Evolutionary conservation across 2,797 vertebrate species (phyloP).

Genomic region (Rhadinocentrus ornatus): DNA sequence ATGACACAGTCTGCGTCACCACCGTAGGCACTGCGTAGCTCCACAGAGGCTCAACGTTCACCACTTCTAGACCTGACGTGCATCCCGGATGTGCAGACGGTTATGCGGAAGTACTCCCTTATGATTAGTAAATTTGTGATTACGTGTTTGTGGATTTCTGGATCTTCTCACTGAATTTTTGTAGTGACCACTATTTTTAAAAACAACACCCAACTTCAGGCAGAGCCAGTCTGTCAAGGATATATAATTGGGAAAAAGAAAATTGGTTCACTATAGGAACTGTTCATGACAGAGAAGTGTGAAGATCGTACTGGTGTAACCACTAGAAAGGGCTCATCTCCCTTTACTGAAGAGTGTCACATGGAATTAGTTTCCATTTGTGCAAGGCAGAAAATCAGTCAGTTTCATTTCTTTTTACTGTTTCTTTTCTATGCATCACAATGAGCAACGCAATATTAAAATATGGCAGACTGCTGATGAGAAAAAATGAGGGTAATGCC

Average conservation of each 20-base stretch:
- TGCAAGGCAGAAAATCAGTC: conserved; percentile 73
- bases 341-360: conserved; percentile 57
- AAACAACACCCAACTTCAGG: conserved; percentile 27
- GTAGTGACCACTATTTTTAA: conserved; percentile 32
- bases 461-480: conserved; percentile 65
- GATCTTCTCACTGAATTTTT: too few species aligned
- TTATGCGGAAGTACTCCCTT: too few species aligned
- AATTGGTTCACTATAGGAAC: conserved; percentile 18
- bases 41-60: too few species aligned
- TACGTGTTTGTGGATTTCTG: conserved; percentile 46
- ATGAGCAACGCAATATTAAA: conserved; percentile 73
- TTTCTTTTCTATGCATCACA: conserved; percentile 72
- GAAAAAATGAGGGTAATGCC: conserved; percentile 58
- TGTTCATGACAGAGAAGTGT: conserved; percentile 35
- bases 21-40: too few species aligned
- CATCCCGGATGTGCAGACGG: too few species aligned
- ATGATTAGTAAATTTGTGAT: too few species aligned
- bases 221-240: conserved; percentile 17
- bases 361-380: conserved; percentile 77
- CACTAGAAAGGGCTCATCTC: conserved; percentile 44
- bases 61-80: too few species aligned
- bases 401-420: conserved; percentile 71
- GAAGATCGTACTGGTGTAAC: conserved; percentile 39
- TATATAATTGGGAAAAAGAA: conserved; percentile 29
- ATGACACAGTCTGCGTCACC: too few species aligned